A percentile compares a stretch with the other conserved stretches of the same genome.
Conservation (phyloP, 2,797 vertebrate genomes). For the Alfaro cultratus region DNA sequence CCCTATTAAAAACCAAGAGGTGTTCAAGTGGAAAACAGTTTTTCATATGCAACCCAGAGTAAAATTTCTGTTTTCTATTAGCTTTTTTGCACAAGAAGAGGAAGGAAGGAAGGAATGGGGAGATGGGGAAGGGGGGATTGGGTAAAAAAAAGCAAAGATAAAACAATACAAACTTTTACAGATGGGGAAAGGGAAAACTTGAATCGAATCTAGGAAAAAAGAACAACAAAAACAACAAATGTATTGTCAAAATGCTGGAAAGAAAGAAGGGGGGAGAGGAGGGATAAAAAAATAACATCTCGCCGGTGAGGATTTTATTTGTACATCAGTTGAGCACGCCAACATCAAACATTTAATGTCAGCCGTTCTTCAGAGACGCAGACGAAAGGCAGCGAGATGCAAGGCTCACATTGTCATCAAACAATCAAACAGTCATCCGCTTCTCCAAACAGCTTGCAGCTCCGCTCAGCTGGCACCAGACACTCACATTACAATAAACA, state of each 20-base stretch:
- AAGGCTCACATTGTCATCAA: conserved; percentile 79
- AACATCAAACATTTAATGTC: conserved; percentile 83
- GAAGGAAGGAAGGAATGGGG: background rate
- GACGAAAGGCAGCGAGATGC: conserved; percentile 78
- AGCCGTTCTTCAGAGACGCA: conserved; percentile 78
- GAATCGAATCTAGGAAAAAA: conserved; percentile 62
- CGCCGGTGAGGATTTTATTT: conserved; percentile 77
- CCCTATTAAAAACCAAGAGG: conserved; percentile 50
- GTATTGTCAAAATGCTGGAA: conserved; percentile 68
- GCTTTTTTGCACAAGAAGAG: conserved; percentile 47
- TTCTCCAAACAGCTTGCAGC: conserved; percentile 77
- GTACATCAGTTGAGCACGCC: conserved; percentile 76
- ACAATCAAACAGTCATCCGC: conserved; percentile 80
- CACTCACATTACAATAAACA: conserved; percentile 78
- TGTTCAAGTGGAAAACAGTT: conserved; percentile 57
- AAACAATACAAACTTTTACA: conserved; percentile 64
- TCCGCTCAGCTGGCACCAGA: conserved; percentile 78
- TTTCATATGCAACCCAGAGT: conserved; percentile 45
- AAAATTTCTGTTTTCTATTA: conserved; percentile 40
- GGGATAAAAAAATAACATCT: conserved; percentile 54
- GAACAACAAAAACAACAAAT: conserved; percentile 73
- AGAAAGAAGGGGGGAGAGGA: background rate
- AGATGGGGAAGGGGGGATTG: background rate
- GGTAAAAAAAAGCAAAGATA: conserved; percentile 30
- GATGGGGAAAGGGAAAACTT: conserved; percentile 63